Conservation (phyloP, 2,113 vertebrate species). For the Bujurquina vittata region DNA sequence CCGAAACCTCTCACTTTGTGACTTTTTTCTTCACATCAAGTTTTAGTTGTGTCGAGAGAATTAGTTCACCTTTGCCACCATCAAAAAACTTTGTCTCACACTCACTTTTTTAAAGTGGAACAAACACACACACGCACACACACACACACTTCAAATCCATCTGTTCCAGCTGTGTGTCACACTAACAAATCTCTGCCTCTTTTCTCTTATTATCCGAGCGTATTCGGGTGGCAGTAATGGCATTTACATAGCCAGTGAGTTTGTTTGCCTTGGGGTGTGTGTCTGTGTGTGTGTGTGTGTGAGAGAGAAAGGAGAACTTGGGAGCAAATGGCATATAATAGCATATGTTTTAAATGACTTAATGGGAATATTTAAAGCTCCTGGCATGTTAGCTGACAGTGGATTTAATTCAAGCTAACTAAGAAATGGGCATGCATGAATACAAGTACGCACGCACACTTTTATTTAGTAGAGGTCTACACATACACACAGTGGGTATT, state of each 20-base stretch:
- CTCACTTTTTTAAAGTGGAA: neutral
- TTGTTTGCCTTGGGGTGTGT: constrained; percentile 34
- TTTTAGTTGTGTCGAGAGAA: neutral
- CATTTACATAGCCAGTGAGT: constrained; percentile 64
- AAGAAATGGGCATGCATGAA: constrained; percentile 11
- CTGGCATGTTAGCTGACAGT: constrained; percentile 65
- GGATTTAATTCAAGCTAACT: constrained; percentile 75
- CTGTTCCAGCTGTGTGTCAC: constrained; percentile 17
- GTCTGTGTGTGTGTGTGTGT: neutral
- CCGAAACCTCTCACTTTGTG: neutral
- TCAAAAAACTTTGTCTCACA: neutral
- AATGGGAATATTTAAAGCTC: constrained; percentile 64
- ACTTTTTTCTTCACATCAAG: neutral
- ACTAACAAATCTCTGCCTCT: constrained; percentile 36
- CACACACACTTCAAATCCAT: constrained; percentile 9
- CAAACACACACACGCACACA: neutral
- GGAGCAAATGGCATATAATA: constrained; percentile 46
- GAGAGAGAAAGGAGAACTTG: neutral
- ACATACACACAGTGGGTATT: neutral
- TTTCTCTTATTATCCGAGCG: constrained; percentile 62
- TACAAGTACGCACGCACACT: neutral
- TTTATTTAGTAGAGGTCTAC: neutral
- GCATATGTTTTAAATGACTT: constrained; percentile 71
- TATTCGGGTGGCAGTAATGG: constrained; percentile 70
- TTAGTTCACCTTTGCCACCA: neutral